A percentile compares a stretch with the other conserved stretches of the same genome.
phyloP scores from a whole-genome alignment of 2,888 invertebrate genomes.

The Volucella inflata region DNA sequence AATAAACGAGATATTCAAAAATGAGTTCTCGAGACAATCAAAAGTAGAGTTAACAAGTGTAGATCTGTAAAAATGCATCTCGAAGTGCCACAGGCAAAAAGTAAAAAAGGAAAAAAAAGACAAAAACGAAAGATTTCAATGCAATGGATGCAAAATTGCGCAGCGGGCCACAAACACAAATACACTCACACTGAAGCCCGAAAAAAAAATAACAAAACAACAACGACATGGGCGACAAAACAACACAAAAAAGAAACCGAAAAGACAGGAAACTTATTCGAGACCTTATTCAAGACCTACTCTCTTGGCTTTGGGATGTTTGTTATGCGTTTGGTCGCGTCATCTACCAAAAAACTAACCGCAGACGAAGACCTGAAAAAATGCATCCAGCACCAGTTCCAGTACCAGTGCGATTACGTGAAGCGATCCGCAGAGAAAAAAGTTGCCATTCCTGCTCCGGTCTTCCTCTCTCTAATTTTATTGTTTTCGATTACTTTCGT shows the following conservation, averaged over 20 bases:
- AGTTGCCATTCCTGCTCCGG: conserved; percentile 70
- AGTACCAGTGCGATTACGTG: conserved; percentile 32
- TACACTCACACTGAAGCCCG: conserved; percentile 31
- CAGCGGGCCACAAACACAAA: conserved; percentile 57
- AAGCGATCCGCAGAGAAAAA: conserved; percentile 37
- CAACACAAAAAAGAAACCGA: conserved; percentile 31
- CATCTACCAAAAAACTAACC: conserved; percentile 74
- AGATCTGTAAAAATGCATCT: not conserved
- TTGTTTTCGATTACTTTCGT: conserved; percentile 75
- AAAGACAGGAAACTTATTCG: conserved; percentile 66
- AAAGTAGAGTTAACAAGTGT: conserved; percentile 61
- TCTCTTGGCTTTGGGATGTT: conserved; percentile 44
- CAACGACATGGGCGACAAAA: not conserved
- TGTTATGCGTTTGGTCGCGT: conserved; percentile 56
- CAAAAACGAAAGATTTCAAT: conserved; percentile 29
- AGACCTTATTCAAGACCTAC: conserved; percentile 60
- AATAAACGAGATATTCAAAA: conserved; percentile 20
- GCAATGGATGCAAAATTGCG: conserved; percentile 74
- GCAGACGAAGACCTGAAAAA: conserved; percentile 69
- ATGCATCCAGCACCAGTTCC: conserved; percentile 55
- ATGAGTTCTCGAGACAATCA: not conserved
- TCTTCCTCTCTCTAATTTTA: conserved; percentile 71
- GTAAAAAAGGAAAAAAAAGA: conserved; percentile 55
- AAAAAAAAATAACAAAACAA: conserved; percentile 56
- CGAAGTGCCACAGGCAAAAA: conserved; percentile 19